Percentiles rank a stretch among this genome's conserved stretches.
Conservation (phyloP, 2,888 invertebrate genomes). For the Danaus chrysippus region DNA sequence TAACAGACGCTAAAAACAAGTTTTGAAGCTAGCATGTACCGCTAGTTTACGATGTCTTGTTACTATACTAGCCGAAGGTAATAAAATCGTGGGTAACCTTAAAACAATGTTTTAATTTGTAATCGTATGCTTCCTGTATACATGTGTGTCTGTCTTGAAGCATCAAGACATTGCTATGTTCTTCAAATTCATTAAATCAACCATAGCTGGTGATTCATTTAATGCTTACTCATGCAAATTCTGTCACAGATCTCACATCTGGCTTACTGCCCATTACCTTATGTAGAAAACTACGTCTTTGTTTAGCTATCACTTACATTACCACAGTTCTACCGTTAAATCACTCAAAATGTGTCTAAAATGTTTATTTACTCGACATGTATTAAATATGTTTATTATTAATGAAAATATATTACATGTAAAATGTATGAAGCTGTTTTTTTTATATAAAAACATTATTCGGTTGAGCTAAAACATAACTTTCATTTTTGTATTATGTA, state of each 20-base stretch:
- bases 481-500: not conserved
- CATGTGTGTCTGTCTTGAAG: too few relatives aligned
- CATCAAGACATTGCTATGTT: not conserved
- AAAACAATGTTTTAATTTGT: too few relatives aligned
- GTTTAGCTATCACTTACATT: constrained; percentile 4
- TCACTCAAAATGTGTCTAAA: not conserved
- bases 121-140: too few relatives aligned
- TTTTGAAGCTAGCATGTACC: too few relatives aligned
- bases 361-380: not conserved
- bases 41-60: too few relatives aligned
- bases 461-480: too few relatives aligned
- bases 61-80: too few relatives aligned
- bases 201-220: not conserved
- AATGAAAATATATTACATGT: not conserved
- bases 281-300: constrained; percentile 6
- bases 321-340: not conserved
- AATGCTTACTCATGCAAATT: not conserved
- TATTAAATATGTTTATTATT: not conserved
- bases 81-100: too few relatives aligned
- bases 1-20: too few relatives aligned
- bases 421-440: too few relatives aligned
- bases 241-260: constrained; percentile 1
- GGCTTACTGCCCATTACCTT: not conserved
- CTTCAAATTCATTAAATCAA: not conserved
- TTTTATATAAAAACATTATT: too few relatives aligned